Evolutionary conservation across 2,113 vertebrate genomes (phyloP).

Genomic region (Spermophilus dauricus): DNA sequence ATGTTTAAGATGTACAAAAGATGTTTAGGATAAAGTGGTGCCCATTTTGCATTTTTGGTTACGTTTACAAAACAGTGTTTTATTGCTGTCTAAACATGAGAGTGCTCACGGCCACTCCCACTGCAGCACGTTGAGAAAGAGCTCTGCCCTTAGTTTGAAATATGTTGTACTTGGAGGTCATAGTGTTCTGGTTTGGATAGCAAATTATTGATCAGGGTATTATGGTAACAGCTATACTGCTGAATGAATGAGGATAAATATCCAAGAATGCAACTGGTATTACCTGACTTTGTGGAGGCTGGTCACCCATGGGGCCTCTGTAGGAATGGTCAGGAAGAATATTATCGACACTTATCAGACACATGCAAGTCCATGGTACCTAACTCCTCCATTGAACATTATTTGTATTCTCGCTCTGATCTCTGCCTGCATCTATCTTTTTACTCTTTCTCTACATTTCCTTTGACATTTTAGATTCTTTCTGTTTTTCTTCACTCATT

Average conservation of each 20-base stretch:
- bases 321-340: not conserved
- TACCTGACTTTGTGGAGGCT: constrained; percentile 24
- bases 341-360: not conserved
- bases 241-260: constrained; percentile 73
- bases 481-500: not conserved
- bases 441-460: not conserved
- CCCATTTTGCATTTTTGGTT: constrained; percentile 51
- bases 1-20: not conserved
- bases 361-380: not conserved
- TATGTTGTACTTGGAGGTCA: constrained; percentile 63
- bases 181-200: constrained; percentile 60
- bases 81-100: constrained; percentile 81
- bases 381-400: not conserved
- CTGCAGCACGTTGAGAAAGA: constrained; percentile 27
- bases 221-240: constrained; percentile 72
- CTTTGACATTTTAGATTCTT: not conserved
- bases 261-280: constrained; percentile 52
- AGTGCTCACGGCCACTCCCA: not conserved
- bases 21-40: constrained; percentile 63
- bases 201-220: constrained; percentile 78
- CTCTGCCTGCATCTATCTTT: not conserved
- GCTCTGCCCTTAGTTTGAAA: constrained; percentile 69
- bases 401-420: not conserved
- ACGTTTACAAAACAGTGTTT: constrained; percentile 83
- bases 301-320: not conserved